Evolutionary conservation across 1,140 invertebrate genomes (phyloP).

Genomic region (Parapsyche elsis): DNA sequence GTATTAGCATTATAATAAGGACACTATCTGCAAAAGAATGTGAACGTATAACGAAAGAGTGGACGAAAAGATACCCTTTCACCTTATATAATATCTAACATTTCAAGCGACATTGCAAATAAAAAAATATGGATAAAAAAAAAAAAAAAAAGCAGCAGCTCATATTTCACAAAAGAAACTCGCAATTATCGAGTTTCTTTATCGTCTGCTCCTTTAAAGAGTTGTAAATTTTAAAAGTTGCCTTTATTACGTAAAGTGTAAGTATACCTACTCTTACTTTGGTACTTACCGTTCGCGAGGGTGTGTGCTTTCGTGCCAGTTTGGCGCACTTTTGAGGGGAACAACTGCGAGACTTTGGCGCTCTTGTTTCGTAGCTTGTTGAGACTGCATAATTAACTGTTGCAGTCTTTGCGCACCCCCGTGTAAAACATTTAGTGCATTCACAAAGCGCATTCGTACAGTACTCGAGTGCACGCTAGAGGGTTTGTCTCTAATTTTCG

Average conservation of each 20-base stretch:
- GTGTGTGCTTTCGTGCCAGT: too few relatives aligned
- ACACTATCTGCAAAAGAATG: conserved; percentile 8
- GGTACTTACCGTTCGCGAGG: too few relatives aligned
- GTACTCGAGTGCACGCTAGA: neutral
- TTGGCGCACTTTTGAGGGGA: neutral
- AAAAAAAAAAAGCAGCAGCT: too few relatives aligned
- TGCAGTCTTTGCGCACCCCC: neutral
- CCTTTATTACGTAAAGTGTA: too few relatives aligned
- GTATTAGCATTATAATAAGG: conserved; percentile 29
- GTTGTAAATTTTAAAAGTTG: too few relatives aligned
- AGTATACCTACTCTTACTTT: too few relatives aligned
- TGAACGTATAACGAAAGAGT: neutral
- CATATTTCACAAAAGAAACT: too few relatives aligned
- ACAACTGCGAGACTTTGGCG: neutral
- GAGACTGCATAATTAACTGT: conserved; percentile 28
- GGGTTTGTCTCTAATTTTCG: conserved; percentile 16
- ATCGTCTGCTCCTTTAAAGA: too few relatives aligned
- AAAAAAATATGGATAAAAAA: too few relatives aligned
- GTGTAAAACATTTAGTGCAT: conserved; percentile 32
- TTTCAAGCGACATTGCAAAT: too few relatives aligned
- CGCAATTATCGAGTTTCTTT: too few relatives aligned
- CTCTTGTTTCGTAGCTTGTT: conserved; percentile 14
- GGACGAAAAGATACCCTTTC: neutral
- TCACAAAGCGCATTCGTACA: conserved; percentile 34
- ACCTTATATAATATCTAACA: too few relatives aligned